Percentiles rank a stretch among this genome's conserved stretches.
phyloP scores from a whole-genome alignment of 1,140 invertebrate species.

The Rhopalosiphum maidis region DNA sequence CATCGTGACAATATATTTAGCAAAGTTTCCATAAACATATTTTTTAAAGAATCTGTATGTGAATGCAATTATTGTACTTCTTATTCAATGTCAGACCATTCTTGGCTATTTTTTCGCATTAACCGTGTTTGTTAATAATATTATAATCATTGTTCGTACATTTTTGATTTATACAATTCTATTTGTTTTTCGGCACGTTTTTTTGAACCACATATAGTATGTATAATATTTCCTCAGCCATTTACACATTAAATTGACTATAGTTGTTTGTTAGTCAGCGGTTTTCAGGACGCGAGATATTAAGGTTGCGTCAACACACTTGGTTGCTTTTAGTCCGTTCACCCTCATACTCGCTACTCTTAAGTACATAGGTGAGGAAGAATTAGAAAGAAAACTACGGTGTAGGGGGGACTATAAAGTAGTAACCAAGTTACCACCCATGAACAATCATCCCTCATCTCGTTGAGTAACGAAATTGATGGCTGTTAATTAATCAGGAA shows the following conservation, averaged over 20 bases:
- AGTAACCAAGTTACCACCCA: background rate
- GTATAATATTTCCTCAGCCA: background rate
- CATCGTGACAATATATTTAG: background rate
- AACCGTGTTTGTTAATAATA: too few relatives aligned
- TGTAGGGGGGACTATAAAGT: background rate
- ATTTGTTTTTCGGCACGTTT: background rate
- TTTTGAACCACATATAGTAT: background rate
- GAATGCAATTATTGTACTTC: background rate
- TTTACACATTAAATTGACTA: background rate
- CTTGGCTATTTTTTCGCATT: background rate
- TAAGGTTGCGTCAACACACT: background rate
- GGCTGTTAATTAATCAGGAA: constrained; percentile 35
- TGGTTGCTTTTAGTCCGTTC: background rate
- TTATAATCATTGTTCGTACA: background rate
- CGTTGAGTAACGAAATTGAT: background rate
- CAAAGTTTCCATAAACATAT: background rate
- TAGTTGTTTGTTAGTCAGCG: background rate
- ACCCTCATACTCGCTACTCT: background rate
- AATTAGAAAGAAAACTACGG: background rate
- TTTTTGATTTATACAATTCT: background rate
- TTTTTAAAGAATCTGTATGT: background rate
- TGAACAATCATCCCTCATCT: background rate
- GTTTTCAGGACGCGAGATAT: background rate
- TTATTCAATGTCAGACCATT: background rate
- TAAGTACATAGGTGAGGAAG: background rate